A percentile compares a stretch with the other conserved stretches of the same genome.
Evolutionary conservation across 2,888 invertebrate species (phyloP).

Genomic region (Brachylomia viminalis): DNA sequence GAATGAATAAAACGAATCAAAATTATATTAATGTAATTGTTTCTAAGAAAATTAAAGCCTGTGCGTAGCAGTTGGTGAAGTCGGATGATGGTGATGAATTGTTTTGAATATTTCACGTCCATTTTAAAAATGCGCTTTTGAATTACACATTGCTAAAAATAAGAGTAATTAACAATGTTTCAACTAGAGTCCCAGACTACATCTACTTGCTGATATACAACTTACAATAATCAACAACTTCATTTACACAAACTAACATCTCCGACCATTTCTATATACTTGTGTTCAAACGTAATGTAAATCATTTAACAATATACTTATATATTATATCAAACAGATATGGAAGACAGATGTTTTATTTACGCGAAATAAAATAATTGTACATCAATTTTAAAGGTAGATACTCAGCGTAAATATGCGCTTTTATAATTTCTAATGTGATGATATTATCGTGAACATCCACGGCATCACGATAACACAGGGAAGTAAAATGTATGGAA

Average conservation of each 20-base stretch:
- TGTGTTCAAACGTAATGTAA: conserved; percentile 43
- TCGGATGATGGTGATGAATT: too few relatives aligned
- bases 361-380: conserved; percentile 39
- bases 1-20: too few relatives aligned
- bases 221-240: conserved; percentile 63
- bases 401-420: background rate
- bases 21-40: too few relatives aligned
- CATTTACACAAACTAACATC: conserved; percentile 37
- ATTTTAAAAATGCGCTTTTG: background rate
- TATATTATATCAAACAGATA: conserved; percentile 19
- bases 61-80: too few relatives aligned
- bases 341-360: conserved; percentile 62
- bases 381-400: background rate
- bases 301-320: conserved; percentile 43
- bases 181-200: conserved; percentile 52
- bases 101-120: background rate
- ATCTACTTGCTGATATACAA: conserved; percentile 46
- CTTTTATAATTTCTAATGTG: background rate
- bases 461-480: background rate
- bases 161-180: conserved; percentile 19
- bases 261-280: conserved; percentile 40
- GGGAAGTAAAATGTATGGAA: background rate
- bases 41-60: too few relatives aligned
- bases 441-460: background rate
- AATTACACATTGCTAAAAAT: conserved; percentile 26